Base-by-base conservation (phyloP, 2,113 vertebrate genomes). In the Elephantulus edwardii region DNA sequence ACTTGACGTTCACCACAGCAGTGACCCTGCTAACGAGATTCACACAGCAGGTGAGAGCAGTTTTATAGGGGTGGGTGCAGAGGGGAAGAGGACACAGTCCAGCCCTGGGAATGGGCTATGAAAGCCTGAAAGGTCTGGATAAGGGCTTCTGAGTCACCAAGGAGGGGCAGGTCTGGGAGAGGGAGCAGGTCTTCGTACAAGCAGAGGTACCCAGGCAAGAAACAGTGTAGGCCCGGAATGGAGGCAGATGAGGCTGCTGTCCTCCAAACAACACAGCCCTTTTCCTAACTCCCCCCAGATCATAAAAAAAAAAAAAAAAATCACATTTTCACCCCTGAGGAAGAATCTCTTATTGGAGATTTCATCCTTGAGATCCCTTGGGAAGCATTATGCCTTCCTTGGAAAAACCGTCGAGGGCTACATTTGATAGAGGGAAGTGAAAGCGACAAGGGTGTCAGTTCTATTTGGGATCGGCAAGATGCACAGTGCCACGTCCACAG, bases 311-410 rank as follows among this genome's bases (percentile, higher is more conserved):
- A n/a, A n/a, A n/a, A n/a, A n/a, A n/a, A n/a, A n/a, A n/a, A n/a
- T n/a, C n/a, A n/a, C n/a, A n/a, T n/a, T n/a, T 60, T 94, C 91
- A 46, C 13, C 48, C 78, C 9, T 72, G 64, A n/a, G 60, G 83
- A 76, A 11, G 56, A 14, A 60, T 58, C 86, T 90, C 40, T 90
- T 60, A n/a, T n/a, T n/a, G n/a, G n/a, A n/a, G n/a, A n/a, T n/a
- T 38, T 44, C 50, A 38, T 54, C 72, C 24, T 85, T 79, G 71
- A 64, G 48, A 85, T 85, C 81, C 90, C 76, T 88, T 75, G 28
- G 62, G 28, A 75, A 95, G 78, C 14, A 68, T 33, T 42, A 42
- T 46, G 81, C 35, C 35, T 84, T 14, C 62, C 82, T 75, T 89
- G 68, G 72, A 42, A 87, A 78, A 40, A 58, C 20, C 72, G 40